A percentile compares a stretch with the other conserved stretches of the same genome.
phyloP scores from a whole-genome alignment of 2,113 vertebrate genomes.

The Microcebus jonahi region DNA sequence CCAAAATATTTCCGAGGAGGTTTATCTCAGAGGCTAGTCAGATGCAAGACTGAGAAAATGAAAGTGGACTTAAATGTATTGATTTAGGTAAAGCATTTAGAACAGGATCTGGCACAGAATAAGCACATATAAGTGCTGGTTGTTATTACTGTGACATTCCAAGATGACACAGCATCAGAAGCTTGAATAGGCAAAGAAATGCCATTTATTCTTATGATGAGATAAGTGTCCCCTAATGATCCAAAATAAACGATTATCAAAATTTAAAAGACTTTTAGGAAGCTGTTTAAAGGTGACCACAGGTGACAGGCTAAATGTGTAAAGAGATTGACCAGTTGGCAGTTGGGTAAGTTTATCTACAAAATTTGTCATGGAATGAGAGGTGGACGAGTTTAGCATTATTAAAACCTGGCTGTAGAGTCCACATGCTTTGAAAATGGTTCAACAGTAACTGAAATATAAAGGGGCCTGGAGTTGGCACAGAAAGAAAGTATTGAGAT shows the following conservation, averaged over 20 bases:
- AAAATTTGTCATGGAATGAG: background rate
- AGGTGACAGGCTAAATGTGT: background rate
- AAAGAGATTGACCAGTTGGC: background rate
- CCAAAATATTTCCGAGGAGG: constrained; percentile 57
- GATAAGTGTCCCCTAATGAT: background rate
- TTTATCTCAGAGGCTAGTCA: constrained; percentile 60
- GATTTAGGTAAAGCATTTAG: background rate
- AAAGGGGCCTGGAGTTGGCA: background rate
- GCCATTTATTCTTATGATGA: background rate
- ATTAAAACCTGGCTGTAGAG: background rate
- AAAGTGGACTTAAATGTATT: background rate
- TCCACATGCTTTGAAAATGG: background rate
- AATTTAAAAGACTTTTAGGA: background rate
- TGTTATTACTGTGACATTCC: background rate
- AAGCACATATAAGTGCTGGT: background rate
- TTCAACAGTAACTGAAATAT: background rate
- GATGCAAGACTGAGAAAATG: constrained; percentile 1
- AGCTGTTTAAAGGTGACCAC: background rate
- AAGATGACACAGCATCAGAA: background rate
- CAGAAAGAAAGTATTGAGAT: constrained; percentile 5
- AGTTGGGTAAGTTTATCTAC: background rate
- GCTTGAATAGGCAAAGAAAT: background rate
- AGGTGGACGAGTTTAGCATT: background rate
- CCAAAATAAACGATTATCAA: background rate
- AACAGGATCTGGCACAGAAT: background rate